Percentiles rank a stretch among this genome's conserved stretches.
phyloP scores from a whole-genome alignment of 2,113 vertebrate species.

The Anhinga anhinga region DNA sequence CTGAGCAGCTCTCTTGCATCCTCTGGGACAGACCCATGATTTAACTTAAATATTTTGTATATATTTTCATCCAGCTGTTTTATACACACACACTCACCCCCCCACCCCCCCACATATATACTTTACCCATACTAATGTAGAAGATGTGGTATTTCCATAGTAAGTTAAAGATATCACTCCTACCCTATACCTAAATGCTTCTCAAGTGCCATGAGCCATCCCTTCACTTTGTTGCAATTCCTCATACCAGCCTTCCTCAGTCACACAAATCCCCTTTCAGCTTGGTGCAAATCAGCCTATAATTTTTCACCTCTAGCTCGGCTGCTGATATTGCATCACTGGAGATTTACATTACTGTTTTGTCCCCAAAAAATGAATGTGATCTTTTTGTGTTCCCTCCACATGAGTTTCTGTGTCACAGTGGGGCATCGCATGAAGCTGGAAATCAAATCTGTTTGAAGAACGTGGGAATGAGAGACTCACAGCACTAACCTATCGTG shows the following conservation, averaged over 20 bases:
- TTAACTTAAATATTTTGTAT: background rate
- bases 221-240: background rate
- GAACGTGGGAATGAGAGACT: fast-evolving
- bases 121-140: background rate
- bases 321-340: background rate
- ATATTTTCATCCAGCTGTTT: background rate
- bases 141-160: background rate
- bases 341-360: background rate
- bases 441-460: background rate
- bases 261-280: background rate
- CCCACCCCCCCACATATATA: no score
- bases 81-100: background rate
- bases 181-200: background rate
- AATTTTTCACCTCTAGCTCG: background rate
- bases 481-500: background rate
- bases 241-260: background rate
- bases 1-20: background rate
- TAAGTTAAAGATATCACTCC: background rate
- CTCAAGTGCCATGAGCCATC: background rate
- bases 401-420: background rate
- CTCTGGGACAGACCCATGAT: background rate
- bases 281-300: fast-evolving
- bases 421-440: background rate
- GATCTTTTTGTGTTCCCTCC: background rate
- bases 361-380: background rate